Conservation (phyloP, 2,888 invertebrate species). For the Aspidiotus destructor region DNA sequence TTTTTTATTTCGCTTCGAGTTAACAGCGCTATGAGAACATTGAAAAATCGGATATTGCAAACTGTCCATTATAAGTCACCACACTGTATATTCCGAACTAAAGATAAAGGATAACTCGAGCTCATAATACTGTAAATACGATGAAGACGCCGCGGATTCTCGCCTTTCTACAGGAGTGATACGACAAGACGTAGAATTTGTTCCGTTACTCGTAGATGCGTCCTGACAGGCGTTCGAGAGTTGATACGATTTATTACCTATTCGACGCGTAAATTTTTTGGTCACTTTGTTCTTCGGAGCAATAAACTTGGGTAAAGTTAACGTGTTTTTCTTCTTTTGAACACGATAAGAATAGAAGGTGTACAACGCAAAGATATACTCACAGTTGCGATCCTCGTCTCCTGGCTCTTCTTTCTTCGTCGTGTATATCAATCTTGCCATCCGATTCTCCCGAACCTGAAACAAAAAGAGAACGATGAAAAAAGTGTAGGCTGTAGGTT, state of each 20-base stretch:
- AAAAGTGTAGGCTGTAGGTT: too few relatives aligned
- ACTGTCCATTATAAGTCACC: constrained; percentile 14
- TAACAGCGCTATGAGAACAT: constrained; percentile 12
- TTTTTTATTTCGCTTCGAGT: constrained; percentile 11
- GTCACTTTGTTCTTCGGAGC: not conserved
- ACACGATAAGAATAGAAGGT: constrained; percentile 1
- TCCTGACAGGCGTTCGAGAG: too few relatives aligned
- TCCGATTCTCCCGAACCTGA: constrained; percentile 15
- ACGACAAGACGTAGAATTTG: too few relatives aligned
- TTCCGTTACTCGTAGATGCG: too few relatives aligned
- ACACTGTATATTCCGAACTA: too few relatives aligned
- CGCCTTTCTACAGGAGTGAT: too few relatives aligned
- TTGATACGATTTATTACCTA: too few relatives aligned
- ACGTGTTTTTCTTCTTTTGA: not conserved
- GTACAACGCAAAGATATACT: constrained; percentile 43
- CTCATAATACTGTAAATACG: not conserved
- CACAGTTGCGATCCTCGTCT: constrained; percentile 75
- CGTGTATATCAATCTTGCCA: constrained; percentile 39
- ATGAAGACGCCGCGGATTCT: constrained; percentile 3
- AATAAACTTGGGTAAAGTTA: not conserved
- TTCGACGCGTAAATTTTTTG: not conserved
- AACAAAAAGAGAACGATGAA: not conserved
- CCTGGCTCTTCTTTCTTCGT: constrained; percentile 61
- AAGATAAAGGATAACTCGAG: constrained; percentile 15
- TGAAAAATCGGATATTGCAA: constrained; percentile 23